Conservation (phyloP, 2,797 vertebrate species). For the Amblyraja radiata region DNA sequence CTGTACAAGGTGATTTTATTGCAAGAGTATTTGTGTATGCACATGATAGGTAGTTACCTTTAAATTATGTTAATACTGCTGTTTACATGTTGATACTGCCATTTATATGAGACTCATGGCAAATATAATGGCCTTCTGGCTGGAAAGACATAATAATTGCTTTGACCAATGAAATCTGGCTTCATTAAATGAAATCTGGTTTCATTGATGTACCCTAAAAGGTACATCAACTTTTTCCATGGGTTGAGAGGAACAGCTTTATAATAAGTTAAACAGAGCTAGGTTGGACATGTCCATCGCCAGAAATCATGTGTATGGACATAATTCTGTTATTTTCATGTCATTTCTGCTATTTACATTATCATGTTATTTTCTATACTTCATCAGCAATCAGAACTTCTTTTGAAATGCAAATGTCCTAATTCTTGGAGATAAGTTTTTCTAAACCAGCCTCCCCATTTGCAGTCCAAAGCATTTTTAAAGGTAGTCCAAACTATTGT, state of each 20-base stretch:
- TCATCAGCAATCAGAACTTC: neutral
- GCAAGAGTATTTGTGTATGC: neutral
- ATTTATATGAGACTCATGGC: neutral
- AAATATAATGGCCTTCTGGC: neutral
- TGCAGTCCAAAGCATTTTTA: neutral
- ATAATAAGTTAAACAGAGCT: too few species aligned
- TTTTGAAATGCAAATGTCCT: neutral
- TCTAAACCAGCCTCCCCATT: neutral
- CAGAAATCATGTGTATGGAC: too few species aligned
- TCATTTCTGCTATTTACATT: too few species aligned
- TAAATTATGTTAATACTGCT: neutral
- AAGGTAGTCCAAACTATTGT: neutral
- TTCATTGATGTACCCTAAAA: neutral
- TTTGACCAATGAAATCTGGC: neutral
- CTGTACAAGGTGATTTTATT: neutral
- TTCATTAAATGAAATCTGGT: too few species aligned
- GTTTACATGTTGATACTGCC: neutral
- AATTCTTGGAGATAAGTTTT: neutral
- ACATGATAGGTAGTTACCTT: neutral
- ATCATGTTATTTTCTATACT: neutral
- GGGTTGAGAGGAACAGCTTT: neutral
- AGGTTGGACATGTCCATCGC: too few species aligned
- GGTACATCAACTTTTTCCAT: neutral
- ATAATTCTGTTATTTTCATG: too few species aligned
- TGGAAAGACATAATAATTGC: neutral